Evolutionary conservation across 2,797 vertebrate species (phyloP).

Genomic region (Arrhamphus sclerolepis): DNA sequence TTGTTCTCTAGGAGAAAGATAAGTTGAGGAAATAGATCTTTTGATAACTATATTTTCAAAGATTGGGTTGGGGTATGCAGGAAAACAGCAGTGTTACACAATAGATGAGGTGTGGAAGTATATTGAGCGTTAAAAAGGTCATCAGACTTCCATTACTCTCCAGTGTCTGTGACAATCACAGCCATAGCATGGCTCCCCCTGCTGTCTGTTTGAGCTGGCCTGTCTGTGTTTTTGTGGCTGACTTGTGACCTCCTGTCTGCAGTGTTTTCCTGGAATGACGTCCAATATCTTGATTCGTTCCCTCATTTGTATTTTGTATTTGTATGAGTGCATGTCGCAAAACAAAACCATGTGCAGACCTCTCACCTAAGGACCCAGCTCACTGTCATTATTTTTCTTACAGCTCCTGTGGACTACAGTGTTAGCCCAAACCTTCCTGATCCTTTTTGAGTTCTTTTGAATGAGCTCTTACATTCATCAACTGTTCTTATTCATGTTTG

Average conservation of each 20-base stretch:
- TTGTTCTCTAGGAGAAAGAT: background rate
- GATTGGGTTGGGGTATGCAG: background rate
- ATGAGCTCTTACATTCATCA: conserved; percentile 25
- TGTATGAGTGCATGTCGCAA: conserved; percentile 69
- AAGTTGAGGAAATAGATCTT: background rate
- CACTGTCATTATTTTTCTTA: conserved; percentile 67
- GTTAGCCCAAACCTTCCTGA: conserved; percentile 30
- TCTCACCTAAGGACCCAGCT: conserved; percentile 77
- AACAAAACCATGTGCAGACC: conserved; percentile 60
- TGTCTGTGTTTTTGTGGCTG: conserved; percentile 36
- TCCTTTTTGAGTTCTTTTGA: conserved; percentile 24
- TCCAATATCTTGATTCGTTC: conserved; percentile 42
- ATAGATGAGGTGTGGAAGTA: background rate
- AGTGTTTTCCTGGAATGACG: conserved; percentile 51
- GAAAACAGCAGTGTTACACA: conserved; percentile 9
- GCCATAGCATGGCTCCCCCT: conserved; percentile 53
- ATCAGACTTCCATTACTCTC: conserved; percentile 30
- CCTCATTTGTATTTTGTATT: conserved; percentile 41
- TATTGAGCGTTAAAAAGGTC: background rate
- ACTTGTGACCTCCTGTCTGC: conserved; percentile 52
- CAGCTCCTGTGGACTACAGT: conserved; percentile 62
- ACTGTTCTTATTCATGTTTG: conserved; percentile 13
- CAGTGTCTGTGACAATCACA: conserved; percentile 24
- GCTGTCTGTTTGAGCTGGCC: conserved; percentile 52
- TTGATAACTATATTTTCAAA: conserved; percentile 5